phyloP scores from a whole-genome alignment of 2,113 vertebrate species.

The Rhinogobius similis region DNA sequence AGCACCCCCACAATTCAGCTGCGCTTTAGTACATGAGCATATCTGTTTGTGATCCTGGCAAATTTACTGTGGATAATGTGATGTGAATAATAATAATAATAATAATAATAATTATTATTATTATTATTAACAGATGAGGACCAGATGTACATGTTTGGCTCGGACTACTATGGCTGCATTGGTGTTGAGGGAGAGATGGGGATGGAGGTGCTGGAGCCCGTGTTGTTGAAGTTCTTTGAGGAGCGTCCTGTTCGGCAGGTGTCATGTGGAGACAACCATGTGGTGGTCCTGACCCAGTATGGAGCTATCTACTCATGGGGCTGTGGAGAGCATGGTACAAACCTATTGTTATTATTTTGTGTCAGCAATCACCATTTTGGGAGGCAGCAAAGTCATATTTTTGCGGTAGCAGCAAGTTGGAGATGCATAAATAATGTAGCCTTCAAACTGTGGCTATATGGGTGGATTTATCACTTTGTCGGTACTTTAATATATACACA shows the following conservation, averaged over 20 bases:
- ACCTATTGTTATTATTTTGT: conserved; percentile 5
- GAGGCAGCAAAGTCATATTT: conserved; percentile 14
- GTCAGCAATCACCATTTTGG: neutral
- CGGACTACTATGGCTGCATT: conserved; percentile 97
- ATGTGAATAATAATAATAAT: too few species aligned
- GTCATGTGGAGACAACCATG: conserved; percentile 96
- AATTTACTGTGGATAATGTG: neutral
- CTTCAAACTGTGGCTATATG: neutral
- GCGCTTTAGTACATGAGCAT: too few species aligned
- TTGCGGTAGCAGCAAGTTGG: conserved; percentile 45
- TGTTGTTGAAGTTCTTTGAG: conserved; percentile 90
- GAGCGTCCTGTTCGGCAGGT: conserved; percentile 88
- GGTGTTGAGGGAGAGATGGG: conserved; percentile 84
- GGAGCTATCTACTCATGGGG: conserved; percentile 94
- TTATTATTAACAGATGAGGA: conserved; percentile 85
- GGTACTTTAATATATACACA: too few species aligned
- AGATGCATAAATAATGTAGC: neutral
- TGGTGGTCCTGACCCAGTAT: conserved; percentile 88
- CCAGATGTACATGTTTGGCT: conserved; percentile 96
- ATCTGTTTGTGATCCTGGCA: too few species aligned
- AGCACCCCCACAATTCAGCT: too few species aligned
- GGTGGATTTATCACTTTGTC: too few species aligned
- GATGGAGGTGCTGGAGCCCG: conserved; percentile 87
- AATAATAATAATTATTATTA: too few species aligned
- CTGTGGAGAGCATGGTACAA: conserved; percentile 92